A percentile compares a stretch with the other conserved stretches of the same genome.
Conservation (phyloP, 1,140 invertebrate species). For the Teleogryllus occipitalis region DNA sequence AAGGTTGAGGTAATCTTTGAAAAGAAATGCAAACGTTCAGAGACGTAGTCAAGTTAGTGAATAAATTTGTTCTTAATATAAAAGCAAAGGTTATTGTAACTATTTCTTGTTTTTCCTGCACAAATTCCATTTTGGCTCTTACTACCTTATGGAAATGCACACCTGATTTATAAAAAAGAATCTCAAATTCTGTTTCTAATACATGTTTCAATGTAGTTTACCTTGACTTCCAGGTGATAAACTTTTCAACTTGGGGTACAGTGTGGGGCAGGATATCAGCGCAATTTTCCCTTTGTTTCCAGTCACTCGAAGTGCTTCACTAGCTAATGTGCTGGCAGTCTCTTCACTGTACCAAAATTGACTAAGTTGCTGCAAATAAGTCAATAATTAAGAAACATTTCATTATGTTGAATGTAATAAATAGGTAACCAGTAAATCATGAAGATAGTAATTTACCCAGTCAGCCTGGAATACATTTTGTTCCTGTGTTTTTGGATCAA, state of each 20-base stretch:
- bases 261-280: slow-evolving; percentile 81
- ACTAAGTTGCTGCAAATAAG: slow-evolving; percentile 75
- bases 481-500: neutral
- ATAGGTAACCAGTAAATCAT: slow-evolving; percentile 21
- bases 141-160: too few species aligned
- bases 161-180: too few species aligned
- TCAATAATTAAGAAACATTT: slow-evolving; percentile 7
- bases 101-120: too few species aligned
- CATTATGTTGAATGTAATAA: slow-evolving; percentile 7
- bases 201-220: neutral
- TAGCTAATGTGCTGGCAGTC: slow-evolving; percentile 60
- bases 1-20: too few species aligned
- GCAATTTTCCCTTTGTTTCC: slow-evolving; percentile 57
- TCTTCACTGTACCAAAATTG: slow-evolving; percentile 91
- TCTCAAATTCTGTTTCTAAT: too few species aligned
- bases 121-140: too few species aligned
- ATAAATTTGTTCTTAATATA: too few species aligned
- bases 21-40: too few species aligned
- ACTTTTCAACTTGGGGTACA: slow-evolving; percentile 61
- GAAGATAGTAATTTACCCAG: slow-evolving; percentile 54
- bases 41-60: too few species aligned
- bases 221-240: slow-evolving; percentile 32
- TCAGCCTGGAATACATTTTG: slow-evolving; percentile 62
- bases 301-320: slow-evolving; percentile 48
- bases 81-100: too few species aligned